These are phyloP conservation scores for Pelagia noctiluca DNA, from an alignment of 30 jellyfish, hydroid and myxozoan genomes.

Conservation along the genomic window DNA sequence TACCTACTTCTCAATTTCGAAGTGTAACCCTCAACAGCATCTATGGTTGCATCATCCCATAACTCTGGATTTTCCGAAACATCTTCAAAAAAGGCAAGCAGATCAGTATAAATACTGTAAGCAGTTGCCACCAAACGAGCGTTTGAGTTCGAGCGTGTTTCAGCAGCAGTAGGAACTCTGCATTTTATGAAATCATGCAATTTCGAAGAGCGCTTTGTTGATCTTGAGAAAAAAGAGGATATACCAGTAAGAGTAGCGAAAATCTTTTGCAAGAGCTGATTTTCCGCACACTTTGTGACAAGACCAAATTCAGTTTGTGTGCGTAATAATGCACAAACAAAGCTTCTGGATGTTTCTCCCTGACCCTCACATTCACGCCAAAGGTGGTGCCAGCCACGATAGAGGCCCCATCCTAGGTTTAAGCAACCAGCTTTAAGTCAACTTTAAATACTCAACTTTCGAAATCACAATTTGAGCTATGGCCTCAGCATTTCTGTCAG, in stretches of 20 bases:
- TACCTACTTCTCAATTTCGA: constrained; percentile 25
- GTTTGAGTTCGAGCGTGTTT: constrained; percentile 45
- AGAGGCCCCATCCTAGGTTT: constrained; percentile 53
- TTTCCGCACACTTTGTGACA: constrained; percentile 53
- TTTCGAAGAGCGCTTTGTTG: constrained; percentile 28
- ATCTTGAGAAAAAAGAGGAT: constrained; percentile 18
- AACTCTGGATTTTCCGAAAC: constrained; percentile 36
- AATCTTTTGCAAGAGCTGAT: constrained; percentile 11
- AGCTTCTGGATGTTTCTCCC: constrained; percentile 28
- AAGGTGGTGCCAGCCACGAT: constrained; percentile 30
- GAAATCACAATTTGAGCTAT: constrained; percentile 20
- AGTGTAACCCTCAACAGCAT: constrained; percentile 43
- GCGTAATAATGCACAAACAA: constrained; percentile 51
- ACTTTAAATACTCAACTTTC: constrained; percentile 7
- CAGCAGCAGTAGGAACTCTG: constrained; percentile 36
- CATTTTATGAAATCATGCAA: constrained; percentile 19
- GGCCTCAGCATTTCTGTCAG: constrained; percentile 19
- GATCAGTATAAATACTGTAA: constrained; percentile 25
- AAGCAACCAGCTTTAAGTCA: constrained; percentile 62
- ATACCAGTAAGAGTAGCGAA: constrained; percentile 11
- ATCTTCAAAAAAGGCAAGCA: constrained; percentile 47
- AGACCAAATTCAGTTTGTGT: constrained; percentile 38
- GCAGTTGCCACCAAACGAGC: constrained; percentile 60
- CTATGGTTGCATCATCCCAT: constrained; percentile 54
- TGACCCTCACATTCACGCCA: constrained; percentile 25